phyloP scores from a whole-genome alignment of 2,113 vertebrate genomes.

The Tursiops truncatus region DNA sequence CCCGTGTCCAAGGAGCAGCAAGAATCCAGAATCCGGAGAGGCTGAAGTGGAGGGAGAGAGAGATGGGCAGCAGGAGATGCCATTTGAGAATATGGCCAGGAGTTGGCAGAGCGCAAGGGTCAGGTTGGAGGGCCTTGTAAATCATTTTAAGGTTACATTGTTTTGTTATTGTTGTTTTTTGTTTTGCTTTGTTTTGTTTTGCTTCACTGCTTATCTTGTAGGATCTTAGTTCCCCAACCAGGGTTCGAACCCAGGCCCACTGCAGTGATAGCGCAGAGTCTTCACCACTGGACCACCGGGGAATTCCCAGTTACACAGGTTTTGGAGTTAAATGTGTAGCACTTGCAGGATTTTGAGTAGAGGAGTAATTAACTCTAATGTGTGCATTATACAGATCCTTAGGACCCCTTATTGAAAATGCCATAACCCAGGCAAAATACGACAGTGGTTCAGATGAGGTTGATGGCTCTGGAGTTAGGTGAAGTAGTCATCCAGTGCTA shows the following conservation, averaged over 20 bases:
- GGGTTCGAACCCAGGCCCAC: neutral
- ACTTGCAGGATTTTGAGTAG: neutral
- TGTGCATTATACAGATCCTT: too few species aligned
- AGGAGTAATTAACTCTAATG: neutral
- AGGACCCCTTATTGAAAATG: neutral
- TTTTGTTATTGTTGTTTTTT: too few species aligned
- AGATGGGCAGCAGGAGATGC: neutral
- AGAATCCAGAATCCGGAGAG: too few species aligned
- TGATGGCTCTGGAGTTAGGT: neutral
- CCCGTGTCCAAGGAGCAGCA: neutral
- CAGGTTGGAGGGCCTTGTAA: neutral
- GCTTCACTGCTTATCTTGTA: neutral
- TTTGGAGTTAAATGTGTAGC: neutral
- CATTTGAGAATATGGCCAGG: too few species aligned
- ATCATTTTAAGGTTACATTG: neutral
- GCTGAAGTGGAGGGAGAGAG: neutral
- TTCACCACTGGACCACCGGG: neutral
- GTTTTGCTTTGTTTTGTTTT: neutral
- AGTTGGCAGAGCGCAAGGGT: too few species aligned
- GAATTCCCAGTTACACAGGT: too few species aligned
- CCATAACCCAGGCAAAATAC: neutral
- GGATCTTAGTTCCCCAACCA: neutral
- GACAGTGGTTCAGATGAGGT: neutral
- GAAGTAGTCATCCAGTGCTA: rapidly evolving
- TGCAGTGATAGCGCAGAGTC: rapidly evolving